Evolutionary conservation across 2,888 invertebrate species (phyloP).

Genomic region (Andrena minutula): DNA sequence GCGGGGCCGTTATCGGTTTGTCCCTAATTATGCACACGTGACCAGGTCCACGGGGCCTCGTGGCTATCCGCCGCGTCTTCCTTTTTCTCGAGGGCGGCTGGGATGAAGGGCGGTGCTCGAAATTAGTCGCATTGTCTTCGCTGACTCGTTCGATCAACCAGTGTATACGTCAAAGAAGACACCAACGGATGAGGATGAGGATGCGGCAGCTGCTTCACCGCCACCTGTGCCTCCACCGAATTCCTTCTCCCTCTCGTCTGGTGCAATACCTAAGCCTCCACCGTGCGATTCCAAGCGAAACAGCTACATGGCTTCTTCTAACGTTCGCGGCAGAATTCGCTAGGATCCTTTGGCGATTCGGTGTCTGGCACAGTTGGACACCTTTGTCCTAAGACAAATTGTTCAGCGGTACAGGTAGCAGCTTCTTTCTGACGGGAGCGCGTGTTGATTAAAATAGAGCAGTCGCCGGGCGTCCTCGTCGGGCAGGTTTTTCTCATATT

Average conservation of each 20-base stretch:
- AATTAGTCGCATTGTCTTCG: slow-evolving; percentile 58
- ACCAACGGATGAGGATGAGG: slow-evolving; percentile 55
- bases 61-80: slow-evolving; percentile 25
- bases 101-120: slow-evolving; percentile 33
- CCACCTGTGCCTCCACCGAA: slow-evolving; percentile 44
- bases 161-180: slow-evolving; percentile 41
- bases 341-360: not conserved
- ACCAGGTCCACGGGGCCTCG: slow-evolving; percentile 52
- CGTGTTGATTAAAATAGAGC: not conserved
- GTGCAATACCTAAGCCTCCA: not conserved
- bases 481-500: slow-evolving; percentile 8
- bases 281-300: not conserved
- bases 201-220: slow-evolving; percentile 47
- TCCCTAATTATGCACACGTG: slow-evolving; percentile 75
- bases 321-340: not conserved
- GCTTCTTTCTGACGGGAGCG: not conserved
- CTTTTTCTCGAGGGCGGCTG: not conserved
- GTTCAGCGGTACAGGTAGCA: too few relatives aligned
- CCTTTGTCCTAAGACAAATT: not conserved
- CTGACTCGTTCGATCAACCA: slow-evolving; percentile 51
- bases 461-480: not conserved
- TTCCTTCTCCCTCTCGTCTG: slow-evolving; percentile 20
- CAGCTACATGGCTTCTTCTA: not conserved
- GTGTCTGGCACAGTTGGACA: not conserved
- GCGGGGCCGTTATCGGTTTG: slow-evolving; percentile 75